phyloP scores from a whole-genome alignment of 2,113 vertebrate genomes.

The Clinocottus analis region DNA sequence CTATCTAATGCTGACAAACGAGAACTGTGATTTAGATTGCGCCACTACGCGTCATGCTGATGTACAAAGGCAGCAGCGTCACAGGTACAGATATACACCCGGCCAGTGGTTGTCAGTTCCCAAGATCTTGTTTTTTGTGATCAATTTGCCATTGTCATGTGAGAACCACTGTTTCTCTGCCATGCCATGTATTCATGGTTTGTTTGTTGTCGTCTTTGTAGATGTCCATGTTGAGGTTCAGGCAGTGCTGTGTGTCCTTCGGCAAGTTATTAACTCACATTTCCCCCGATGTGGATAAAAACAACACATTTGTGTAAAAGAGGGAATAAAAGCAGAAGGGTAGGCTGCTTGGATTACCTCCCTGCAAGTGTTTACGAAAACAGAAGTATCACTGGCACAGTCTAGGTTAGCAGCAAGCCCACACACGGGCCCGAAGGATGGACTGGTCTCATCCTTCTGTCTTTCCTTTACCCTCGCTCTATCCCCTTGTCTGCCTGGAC shows the following conservation, averaged over 20 bases:
- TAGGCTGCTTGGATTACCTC: conserved; percentile 26
- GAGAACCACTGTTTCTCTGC: conserved; percentile 4
- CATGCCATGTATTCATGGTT: neutral
- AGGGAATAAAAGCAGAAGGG: conserved; percentile 20
- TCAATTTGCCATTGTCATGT: neutral
- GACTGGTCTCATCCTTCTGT: conserved; percentile 40
- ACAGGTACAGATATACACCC: conserved; percentile 24
- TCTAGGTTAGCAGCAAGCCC: conserved; percentile 35
- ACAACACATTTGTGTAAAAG: conserved; percentile 17
- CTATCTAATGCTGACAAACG: neutral
- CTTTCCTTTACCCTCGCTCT: conserved; percentile 37
- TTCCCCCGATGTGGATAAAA: conserved; percentile 12
- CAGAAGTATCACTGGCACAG: conserved; percentile 14
- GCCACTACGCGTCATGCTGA: neutral
- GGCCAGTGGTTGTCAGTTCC: conserved; percentile 38
- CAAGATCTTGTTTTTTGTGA: conserved; percentile 16
- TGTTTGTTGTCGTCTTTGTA: conserved; percentile 30
- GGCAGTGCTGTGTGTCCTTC: conserved; percentile 7
- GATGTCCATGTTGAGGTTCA: conserved; percentile 5
- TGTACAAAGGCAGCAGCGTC: neutral
- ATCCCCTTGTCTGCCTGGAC: conserved; percentile 35
- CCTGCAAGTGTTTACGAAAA: conserved; percentile 36
- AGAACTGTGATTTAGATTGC: neutral
- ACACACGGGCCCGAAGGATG: conserved; percentile 29
- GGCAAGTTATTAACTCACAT: conserved; percentile 11